phyloP scores from a whole-genome alignment of 2,113 vertebrate genomes.

The Damaliscus lunatus region DNA sequence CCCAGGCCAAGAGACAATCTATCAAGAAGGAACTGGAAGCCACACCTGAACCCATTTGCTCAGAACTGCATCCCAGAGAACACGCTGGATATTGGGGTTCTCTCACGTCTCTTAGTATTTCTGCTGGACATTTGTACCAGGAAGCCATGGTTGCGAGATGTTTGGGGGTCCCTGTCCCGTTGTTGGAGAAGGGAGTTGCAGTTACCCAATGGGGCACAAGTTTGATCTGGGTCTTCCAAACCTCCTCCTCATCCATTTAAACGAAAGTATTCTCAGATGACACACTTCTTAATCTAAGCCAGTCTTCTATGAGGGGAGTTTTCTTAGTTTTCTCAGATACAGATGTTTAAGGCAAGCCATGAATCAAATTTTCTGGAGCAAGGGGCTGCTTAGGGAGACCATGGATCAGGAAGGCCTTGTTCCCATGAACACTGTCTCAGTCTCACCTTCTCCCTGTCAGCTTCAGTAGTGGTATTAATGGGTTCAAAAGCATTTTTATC shows the following conservation, averaged over 20 bases:
- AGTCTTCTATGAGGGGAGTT: background rate
- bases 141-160: background rate
- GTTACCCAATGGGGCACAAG: background rate
- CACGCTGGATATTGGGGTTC: background rate
- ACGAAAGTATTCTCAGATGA: background rate
- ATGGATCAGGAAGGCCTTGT: background rate
- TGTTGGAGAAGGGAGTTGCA: background rate
- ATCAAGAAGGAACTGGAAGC: background rate
- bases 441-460: background rate
- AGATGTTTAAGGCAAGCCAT: background rate
- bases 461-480: background rate
- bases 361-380: background rate
- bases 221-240: background rate
- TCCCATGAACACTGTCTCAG: background rate
- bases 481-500: background rate
- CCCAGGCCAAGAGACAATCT: background rate
- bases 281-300: background rate
- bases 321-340: background rate
- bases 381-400: background rate
- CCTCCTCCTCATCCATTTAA: background rate
- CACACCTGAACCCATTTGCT: background rate
- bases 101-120: background rate
- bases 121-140: background rate
- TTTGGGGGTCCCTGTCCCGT: background rate
- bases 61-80: background rate